Base-by-base conservation (phyloP, 1,140 invertebrate genomes). In the Meloidogyne hapla region DNA sequence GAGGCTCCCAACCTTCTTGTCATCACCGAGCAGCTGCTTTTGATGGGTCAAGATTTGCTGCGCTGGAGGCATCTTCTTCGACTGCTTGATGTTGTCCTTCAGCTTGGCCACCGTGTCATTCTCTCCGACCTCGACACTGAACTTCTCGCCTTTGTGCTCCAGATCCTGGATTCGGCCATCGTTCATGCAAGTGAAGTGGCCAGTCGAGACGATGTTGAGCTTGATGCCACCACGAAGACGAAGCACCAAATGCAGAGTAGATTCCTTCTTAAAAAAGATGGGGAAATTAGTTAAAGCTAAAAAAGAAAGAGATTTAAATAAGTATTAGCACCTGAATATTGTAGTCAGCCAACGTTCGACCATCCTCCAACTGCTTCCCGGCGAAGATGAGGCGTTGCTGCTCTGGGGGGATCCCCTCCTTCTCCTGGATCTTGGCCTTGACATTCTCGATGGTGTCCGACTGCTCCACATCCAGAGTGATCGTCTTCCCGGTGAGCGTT, bases 191-290 rank as follows among this genome's bases (percentile, higher is more conserved):
- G 48, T 56, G 48, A 56, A 56, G 48, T 56, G 48, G 5, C 48
- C 48, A 56, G 18, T 56, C 1, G 48, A 3, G 18, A n/a, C 5
- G n/a, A 56, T 21, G n/a, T 56, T 56, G 48, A 56, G 2, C 4
- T n/a, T n/a, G 0, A 90, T 90, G 61, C 91, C 77, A 92, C 93
- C 80, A 90, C 91, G 77, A 74, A 93, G 90, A 88, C 93, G 91
- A 13, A 94, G 89, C 38, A 95, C 93, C 68, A 81, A 78, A 26
- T 81, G 80, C 0, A 83, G 87, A 76, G 88, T 89, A 6, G 87
- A 88, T 85, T 93, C 92, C 77, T 92, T 92, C 48, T 56, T n/a
- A 56, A 56, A 56, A 56, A 56, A 6, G 18, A n/a, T n/a, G n/a
- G 8, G n/a, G 8, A n/a, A 21, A 56, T 56, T 56, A n/a, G n/a